These are phyloP conservation scores for Caenorhabditis plicata DNA, from an alignment of 2,888 invertebrate species.

Conservation along the genomic window DNA sequence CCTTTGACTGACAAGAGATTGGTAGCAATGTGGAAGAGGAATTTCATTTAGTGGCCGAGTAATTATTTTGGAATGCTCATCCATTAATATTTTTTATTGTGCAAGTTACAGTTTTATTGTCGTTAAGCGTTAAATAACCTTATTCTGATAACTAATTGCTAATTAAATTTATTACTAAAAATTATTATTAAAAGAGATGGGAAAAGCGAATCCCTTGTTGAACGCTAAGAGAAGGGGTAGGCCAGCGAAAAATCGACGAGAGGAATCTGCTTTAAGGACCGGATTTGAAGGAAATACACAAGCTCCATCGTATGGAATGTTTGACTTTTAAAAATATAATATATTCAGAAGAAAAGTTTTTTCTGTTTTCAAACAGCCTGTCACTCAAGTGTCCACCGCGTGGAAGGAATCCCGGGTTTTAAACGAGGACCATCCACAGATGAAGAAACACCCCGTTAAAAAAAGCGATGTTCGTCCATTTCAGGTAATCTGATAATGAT, in stretches of 20 bases:
- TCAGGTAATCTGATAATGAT: too few relatives aligned
- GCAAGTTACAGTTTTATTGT: too few relatives aligned
- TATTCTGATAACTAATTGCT: too few relatives aligned
- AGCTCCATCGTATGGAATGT: conserved; percentile 74
- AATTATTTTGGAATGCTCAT: too few relatives aligned
- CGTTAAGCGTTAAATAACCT: too few relatives aligned
- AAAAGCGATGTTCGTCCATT: conserved; percentile 20
- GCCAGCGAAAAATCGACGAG: conserved; percentile 25
- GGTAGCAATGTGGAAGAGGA: too few relatives aligned
- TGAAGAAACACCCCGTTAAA: conserved; percentile 9
- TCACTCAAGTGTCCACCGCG: conserved; percentile 18
- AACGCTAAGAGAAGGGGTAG: conserved; percentile 13
- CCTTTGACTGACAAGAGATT: too few relatives aligned
- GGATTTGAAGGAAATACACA: conserved; percentile 80
- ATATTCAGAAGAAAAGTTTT: background rate
- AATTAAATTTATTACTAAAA: too few relatives aligned
- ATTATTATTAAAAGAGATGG: too few relatives aligned
- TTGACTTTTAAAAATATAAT: too few relatives aligned
- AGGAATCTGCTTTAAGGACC: conserved; percentile 10
- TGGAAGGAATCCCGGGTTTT: conserved; percentile 9
- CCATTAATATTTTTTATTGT: too few relatives aligned
- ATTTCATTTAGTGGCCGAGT: too few relatives aligned
- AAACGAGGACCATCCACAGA: conserved; percentile 8
- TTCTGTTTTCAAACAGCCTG: conserved; percentile 17
- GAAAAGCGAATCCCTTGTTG: conserved; percentile 16